phyloP scores from a whole-genome alignment of 2,113 vertebrate genomes.

The Thryonomys swinderianus region DNA sequence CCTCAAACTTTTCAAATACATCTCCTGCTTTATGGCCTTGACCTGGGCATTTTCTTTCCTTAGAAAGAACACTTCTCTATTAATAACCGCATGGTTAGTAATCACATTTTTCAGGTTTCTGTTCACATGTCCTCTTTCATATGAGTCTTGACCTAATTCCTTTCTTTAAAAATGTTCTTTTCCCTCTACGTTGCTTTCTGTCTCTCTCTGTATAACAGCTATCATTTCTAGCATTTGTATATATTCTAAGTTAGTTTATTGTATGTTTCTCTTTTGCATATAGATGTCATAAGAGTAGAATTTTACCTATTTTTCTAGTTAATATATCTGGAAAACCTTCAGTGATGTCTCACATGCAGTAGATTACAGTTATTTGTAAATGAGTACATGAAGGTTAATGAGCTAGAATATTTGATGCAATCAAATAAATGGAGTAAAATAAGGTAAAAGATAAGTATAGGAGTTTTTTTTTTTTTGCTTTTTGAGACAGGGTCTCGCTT shows the following conservation, averaged over 20 bases:
- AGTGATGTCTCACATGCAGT: neutral
- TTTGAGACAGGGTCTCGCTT: too few relatives aligned
- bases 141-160: slow-evolving; percentile 14
- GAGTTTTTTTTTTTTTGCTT: too few relatives aligned
- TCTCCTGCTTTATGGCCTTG: neutral
- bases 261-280: neutral
- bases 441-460: slow-evolving; percentile 28
- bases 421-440: slow-evolving; percentile 49
- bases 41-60: neutral
- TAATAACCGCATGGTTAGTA: neutral
- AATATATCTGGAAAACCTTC: neutral
- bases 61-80: neutral
- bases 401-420: slow-evolving; percentile 43
- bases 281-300: neutral
- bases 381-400: slow-evolving; percentile 46
- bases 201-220: neutral
- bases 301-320: slow-evolving; percentile 12
- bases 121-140: neutral
- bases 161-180: neutral
- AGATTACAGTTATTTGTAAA: neutral
- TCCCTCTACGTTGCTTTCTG: slow-evolving; percentile 11
- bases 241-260: too few relatives aligned
- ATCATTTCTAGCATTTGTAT: slow-evolving; percentile 24
- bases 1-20: neutral
- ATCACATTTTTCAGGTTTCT: slow-evolving; percentile 16